Conservation (phyloP, 1,140 invertebrate genomes). For the Aphelinus atriplicis region DNA sequence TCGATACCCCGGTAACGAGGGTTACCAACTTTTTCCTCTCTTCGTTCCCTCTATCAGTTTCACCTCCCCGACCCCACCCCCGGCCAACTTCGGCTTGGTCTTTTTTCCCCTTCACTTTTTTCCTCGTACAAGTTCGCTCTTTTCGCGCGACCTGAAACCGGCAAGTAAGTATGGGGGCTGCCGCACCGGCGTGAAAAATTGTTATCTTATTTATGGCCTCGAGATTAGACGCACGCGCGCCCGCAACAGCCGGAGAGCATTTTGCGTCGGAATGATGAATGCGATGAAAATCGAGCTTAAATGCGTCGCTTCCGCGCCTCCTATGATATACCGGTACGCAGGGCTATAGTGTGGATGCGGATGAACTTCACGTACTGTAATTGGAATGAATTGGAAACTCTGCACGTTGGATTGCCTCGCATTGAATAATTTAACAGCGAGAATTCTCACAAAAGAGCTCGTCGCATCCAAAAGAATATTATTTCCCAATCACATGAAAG, state of each 20-base stretch:
- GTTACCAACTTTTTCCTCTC: conserved; percentile 54
- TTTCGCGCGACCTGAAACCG: conserved; percentile 37
- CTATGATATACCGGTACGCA: too few relatives aligned
- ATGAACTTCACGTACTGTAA: too few relatives aligned
- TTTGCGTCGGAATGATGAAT: conserved; percentile 53
- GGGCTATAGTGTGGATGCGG: too few relatives aligned
- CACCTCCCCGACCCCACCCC: background rate
- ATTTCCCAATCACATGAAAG: too few relatives aligned
- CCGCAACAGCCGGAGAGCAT: conserved; percentile 39
- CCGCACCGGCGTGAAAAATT: conserved; percentile 55
- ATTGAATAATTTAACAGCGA: too few relatives aligned
- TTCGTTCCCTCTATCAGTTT: background rate
- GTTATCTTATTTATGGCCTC: conserved; percentile 60
- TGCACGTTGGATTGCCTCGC: too few relatives aligned
- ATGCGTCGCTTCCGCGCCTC: conserved; percentile 15
- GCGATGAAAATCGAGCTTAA: conserved; percentile 38
- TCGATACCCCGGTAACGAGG: conserved; percentile 60
- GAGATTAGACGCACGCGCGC: conserved; percentile 47
- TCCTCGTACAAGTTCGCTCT: conserved; percentile 32
- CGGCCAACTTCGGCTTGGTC: background rate
- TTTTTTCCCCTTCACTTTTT: conserved; percentile 18
- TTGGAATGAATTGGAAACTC: too few relatives aligned
- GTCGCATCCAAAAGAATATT: too few relatives aligned
- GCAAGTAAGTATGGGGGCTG: conserved; percentile 21
- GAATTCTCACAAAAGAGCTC: too few relatives aligned